A percentile compares a stretch with the other conserved stretches of the same genome.
Conservation (phyloP, 2,113 vertebrate species). For the Gymnarchus niloticus region DNA sequence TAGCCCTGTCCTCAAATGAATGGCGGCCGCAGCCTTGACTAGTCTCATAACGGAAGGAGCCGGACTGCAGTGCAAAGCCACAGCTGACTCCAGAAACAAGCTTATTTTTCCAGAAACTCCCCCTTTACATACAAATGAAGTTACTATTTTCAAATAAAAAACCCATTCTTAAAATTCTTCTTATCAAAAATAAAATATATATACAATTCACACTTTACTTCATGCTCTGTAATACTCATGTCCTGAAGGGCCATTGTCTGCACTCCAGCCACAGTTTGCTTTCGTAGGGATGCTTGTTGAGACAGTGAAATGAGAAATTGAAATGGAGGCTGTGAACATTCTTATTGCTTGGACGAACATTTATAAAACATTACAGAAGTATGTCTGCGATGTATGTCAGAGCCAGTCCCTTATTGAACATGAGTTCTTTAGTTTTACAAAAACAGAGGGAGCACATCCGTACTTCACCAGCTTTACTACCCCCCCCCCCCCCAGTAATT, state of each 20-base stretch:
- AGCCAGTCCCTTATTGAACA: background rate
- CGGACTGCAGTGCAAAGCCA: background rate
- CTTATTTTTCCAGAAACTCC: background rate
- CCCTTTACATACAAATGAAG: background rate
- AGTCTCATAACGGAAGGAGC: background rate
- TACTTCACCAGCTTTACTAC: no score
- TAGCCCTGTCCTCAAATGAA: background rate
- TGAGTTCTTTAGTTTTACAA: background rate
- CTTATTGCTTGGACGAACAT: background rate
- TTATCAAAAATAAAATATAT: background rate
- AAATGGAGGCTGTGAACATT: background rate
- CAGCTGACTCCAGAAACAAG: background rate
- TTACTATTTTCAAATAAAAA: background rate
- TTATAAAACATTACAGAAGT: background rate
- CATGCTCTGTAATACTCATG: background rate
- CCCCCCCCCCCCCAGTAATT: no score
- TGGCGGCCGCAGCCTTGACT: background rate
- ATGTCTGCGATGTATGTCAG: background rate
- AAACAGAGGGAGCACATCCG: background rate
- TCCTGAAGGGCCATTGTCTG: background rate
- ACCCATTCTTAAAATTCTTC: conserved; percentile 8
- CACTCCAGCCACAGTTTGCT: background rate
- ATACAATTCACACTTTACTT: background rate
- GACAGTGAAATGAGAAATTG: background rate
- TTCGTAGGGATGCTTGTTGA: background rate